These are phyloP conservation scores for Macrotus californicus DNA, from an alignment of 2,113 vertebrate species.

Conservation along the genomic window DNA sequence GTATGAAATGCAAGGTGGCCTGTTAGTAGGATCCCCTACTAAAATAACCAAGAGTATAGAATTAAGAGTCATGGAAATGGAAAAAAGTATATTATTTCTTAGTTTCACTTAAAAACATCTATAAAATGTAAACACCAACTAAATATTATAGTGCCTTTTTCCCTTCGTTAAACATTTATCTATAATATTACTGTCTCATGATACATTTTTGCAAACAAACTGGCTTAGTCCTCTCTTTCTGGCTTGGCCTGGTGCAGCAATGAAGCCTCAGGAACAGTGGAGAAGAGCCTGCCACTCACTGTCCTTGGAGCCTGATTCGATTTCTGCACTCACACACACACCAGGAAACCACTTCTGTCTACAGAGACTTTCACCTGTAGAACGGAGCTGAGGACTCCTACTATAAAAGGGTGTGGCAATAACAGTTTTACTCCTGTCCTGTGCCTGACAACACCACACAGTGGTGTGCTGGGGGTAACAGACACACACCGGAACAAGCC, in stretches of 20 bases:
- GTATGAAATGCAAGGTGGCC: constrained; percentile 39
- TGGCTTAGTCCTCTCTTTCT: neutral
- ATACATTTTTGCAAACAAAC: neutral
- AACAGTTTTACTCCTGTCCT: neutral
- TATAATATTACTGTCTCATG: neutral
- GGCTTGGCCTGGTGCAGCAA: neutral
- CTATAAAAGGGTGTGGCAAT: neutral
- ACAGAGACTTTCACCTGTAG: neutral
- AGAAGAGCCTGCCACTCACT: neutral
- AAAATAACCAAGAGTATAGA: constrained; percentile 58
- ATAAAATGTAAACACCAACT: neutral
- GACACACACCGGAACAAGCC: neutral
- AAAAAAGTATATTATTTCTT: neutral
- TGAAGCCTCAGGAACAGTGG: neutral
- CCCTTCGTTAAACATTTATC: neutral
- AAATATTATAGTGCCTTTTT: neutral
- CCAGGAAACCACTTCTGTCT: neutral
- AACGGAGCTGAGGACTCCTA: neutral
- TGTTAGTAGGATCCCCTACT: constrained; percentile 1
- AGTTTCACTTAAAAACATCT: constrained; percentile 31
- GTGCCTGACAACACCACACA: neutral
- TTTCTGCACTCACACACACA: neutral
- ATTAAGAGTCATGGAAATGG: constrained; percentile 43
- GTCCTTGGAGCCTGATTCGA: neutral
- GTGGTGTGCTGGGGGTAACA: neutral